phyloP scores from a whole-genome alignment of 2,113 vertebrate species.

The Gallinago media region DNA sequence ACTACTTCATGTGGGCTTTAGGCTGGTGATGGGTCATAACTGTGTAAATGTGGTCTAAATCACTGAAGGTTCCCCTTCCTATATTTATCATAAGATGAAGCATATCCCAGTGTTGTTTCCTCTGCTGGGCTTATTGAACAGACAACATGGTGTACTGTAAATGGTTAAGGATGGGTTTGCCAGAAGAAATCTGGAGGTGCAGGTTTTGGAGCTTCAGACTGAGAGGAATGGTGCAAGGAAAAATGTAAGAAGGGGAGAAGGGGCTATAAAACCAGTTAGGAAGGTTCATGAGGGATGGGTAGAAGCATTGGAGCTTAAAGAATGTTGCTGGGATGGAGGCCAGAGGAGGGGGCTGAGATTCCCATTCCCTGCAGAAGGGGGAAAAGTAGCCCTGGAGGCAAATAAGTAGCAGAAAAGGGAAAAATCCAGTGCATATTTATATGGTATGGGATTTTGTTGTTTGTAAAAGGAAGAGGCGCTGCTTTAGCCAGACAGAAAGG shows the following conservation, averaged over 20 bases:
- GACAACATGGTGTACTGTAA: not conserved
- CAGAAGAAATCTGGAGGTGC: not conserved
- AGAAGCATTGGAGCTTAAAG: not conserved
- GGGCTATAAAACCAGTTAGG: not conserved
- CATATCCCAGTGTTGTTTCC: not conserved
- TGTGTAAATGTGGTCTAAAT: not conserved
- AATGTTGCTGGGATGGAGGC: not conserved
- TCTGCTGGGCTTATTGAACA: not conserved
- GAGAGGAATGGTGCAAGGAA: not conserved
- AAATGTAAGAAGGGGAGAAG: not conserved
- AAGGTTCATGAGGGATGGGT: not conserved
- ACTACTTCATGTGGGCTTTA: not conserved
- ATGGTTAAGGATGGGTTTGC: not conserved
- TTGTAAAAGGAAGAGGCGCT: not conserved
- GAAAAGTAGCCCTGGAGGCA: not conserved
- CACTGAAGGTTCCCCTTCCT: not conserved
- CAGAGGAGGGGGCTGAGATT: not conserved
- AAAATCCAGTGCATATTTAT: not conserved
- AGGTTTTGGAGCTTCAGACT: not conserved
- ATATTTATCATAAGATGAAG: not conserved
- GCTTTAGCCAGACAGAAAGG: not conserved
- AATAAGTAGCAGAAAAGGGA: not conserved
- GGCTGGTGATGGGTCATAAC: not conserved
- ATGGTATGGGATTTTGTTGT: not conserved
- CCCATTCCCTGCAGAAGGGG: not conserved